phyloP scores from a whole-genome alignment of 2,888 invertebrate genomes.

The Cabera pusaria region DNA sequence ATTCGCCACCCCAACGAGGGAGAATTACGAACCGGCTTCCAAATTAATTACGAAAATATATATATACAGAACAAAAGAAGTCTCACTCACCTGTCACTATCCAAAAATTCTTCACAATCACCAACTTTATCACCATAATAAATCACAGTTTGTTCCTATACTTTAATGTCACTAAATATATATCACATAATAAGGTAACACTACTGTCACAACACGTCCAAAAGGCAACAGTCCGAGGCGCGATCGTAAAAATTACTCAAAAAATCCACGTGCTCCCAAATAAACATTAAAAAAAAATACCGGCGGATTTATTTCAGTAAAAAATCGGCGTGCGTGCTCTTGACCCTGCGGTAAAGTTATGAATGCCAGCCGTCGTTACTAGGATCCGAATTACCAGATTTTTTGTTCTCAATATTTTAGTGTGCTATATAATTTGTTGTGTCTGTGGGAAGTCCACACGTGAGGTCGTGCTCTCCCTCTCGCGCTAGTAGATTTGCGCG shows the following conservation, averaged over 20 bases:
- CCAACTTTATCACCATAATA: slow-evolving; percentile 79
- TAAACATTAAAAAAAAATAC: slow-evolving; percentile 75
- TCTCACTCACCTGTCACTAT: slow-evolving; percentile 63
- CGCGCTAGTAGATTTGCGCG: slow-evolving; percentile 67
- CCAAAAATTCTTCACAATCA: slow-evolving; percentile 66
- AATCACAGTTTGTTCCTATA: slow-evolving; percentile 82
- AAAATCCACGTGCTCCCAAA: slow-evolving; percentile 75
- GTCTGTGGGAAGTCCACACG: slow-evolving; percentile 73
- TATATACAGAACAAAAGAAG: slow-evolving; percentile 4
- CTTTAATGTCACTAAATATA: slow-evolving; percentile 73
- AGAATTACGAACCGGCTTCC: slow-evolving; percentile 49
- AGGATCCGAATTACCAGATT: slow-evolving; percentile 80
- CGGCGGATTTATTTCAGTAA: slow-evolving; percentile 45
- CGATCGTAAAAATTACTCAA: slow-evolving; percentile 69
- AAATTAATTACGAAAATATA: slow-evolving; percentile 50
- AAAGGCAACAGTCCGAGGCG: slow-evolving; percentile 79
- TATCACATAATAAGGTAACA: slow-evolving; percentile 82
- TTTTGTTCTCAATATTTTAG: slow-evolving; percentile 80
- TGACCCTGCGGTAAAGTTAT: slow-evolving; percentile 80
- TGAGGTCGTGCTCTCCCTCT: slow-evolving; percentile 65
- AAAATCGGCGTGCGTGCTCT: slow-evolving; percentile 70
- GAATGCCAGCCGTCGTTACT: slow-evolving; percentile 79
- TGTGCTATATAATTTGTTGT: slow-evolving; percentile 71
- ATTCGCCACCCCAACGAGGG: slow-evolving; percentile 33
- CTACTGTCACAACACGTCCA: slow-evolving; percentile 81